Evolutionary conservation across 2,888 invertebrate species (phyloP).

Genomic region (Agrotis clavis): DNA sequence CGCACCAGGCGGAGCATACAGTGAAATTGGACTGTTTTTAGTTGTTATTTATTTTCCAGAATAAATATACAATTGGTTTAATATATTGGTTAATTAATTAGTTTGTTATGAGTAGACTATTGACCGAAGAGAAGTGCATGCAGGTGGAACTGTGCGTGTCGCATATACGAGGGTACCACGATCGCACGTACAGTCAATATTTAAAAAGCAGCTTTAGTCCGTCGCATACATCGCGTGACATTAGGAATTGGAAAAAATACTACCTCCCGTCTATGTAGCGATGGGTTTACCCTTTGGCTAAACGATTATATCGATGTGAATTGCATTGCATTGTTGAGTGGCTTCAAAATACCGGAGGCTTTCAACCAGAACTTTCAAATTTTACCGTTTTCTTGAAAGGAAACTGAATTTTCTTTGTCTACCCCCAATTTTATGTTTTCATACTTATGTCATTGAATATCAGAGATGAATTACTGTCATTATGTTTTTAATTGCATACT

Average conservation of each 20-base stretch:
- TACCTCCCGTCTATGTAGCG: constrained; percentile 24
- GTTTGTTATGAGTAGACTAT: constrained; percentile 24
- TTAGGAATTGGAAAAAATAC: constrained; percentile 52
- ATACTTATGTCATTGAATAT: neutral
- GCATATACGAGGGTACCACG: constrained; percentile 38
- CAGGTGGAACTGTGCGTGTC: constrained; percentile 53
- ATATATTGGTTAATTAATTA: constrained; percentile 24
- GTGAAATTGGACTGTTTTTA: constrained; percentile 43
- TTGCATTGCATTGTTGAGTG: constrained; percentile 3
- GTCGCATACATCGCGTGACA: constrained; percentile 54
- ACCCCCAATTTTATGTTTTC: constrained; percentile 13
- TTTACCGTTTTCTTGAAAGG: neutral
- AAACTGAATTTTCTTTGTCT: constrained; percentile 28
- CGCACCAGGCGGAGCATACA: constrained; percentile 44
- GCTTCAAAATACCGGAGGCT: constrained; percentile 1
- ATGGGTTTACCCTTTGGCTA: constrained; percentile 45
- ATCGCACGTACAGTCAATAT: constrained; percentile 54
- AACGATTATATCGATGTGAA: constrained; percentile 30
- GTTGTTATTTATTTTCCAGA: constrained; percentile 30
- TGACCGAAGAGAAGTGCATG: constrained; percentile 36
- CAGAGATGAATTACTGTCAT: neutral
- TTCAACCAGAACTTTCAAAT: constrained; percentile 18
- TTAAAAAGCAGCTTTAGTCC: constrained; percentile 58
- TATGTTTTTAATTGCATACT: constrained; percentile 14
- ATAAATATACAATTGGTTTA: constrained; percentile 18